These are phyloP conservation scores for Cladorhizidae sp. DNA, from an alignment of 37 sponge, comb jelly and placozoan genomes.

Conservation along the genomic window DNA sequence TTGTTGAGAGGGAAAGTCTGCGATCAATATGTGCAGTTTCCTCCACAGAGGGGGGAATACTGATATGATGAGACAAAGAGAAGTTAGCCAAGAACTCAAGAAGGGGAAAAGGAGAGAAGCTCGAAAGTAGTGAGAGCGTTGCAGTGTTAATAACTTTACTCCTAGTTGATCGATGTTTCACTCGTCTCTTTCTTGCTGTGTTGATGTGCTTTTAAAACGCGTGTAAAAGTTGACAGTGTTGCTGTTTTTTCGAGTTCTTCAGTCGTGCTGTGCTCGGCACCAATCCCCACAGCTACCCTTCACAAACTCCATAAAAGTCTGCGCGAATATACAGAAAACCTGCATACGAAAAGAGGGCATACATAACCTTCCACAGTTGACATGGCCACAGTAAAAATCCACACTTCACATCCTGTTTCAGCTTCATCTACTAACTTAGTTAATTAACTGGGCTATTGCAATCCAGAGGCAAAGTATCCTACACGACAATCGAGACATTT, in stretches of 20 bases:
- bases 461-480: too few relatives aligned
- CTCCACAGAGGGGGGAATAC: background rate
- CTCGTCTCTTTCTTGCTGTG: background rate
- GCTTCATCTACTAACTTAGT: too few relatives aligned
- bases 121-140: too few relatives aligned
- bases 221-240: too few relatives aligned
- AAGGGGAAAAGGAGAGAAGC: too few relatives aligned
- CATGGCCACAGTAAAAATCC: too few relatives aligned
- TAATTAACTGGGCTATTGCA: too few relatives aligned
- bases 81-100: background rate
- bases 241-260: background rate
- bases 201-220: background rate
- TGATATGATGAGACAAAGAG: background rate
- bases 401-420: too few relatives aligned
- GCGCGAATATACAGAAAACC: slow-evolving; percentile 57
- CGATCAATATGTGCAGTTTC: background rate
- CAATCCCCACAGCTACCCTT: slow-evolving; percentile 77
- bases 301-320: slow-evolving; percentile 80
- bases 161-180: background rate
- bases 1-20: background rate
- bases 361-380: background rate
- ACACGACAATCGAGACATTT: too few relatives aligned
- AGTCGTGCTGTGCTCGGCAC: slow-evolving; percentile 73
- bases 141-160: background rate
- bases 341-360: background rate